Conservation (phyloP, 2,888 invertebrate genomes). For the Patella depressa region DNA sequence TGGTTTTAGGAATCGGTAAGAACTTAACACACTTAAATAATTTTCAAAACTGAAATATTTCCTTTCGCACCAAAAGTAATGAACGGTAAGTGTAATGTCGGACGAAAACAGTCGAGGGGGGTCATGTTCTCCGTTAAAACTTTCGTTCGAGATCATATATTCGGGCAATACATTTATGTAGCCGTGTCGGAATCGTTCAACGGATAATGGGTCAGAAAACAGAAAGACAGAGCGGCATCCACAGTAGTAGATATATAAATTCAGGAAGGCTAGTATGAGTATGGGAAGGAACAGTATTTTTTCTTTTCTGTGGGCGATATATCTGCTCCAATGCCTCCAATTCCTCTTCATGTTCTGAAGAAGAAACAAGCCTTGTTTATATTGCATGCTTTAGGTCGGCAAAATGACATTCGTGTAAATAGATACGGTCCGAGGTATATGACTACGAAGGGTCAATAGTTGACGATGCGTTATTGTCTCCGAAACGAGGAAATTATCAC, state of each 20-base stretch:
- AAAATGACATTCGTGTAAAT: no score
- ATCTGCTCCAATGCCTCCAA: no score
- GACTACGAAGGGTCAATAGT: no score
- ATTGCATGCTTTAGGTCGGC: no score
- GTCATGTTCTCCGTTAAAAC: slow-evolving; percentile 1
- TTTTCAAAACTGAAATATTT: slow-evolving; percentile 55
- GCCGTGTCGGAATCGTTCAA: slow-evolving; percentile 29
- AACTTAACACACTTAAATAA: slow-evolving; percentile 53
- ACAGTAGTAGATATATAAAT: slow-evolving; percentile 12
- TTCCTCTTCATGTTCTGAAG: no score
- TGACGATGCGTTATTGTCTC: no score
- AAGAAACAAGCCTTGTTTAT: no score
- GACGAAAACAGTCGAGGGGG: slow-evolving; percentile 20
- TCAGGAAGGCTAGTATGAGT: neutral
- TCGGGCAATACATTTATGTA: slow-evolving; percentile 30
- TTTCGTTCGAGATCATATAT: slow-evolving; percentile 28
- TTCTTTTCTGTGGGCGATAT: no score
- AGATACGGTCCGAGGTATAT: no score
- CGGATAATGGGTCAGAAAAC: slow-evolving; percentile 21
- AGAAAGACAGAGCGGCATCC: slow-evolving; percentile 23
- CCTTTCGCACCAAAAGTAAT: slow-evolving; percentile 56
- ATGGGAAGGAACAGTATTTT: no score
- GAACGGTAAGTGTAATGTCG: slow-evolving; percentile 37
- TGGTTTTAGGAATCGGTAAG: slow-evolving; percentile 48
- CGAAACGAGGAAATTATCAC: no score